Conservation (phyloP, 2,888 invertebrate species). For the Tridacna crocea region DNA sequence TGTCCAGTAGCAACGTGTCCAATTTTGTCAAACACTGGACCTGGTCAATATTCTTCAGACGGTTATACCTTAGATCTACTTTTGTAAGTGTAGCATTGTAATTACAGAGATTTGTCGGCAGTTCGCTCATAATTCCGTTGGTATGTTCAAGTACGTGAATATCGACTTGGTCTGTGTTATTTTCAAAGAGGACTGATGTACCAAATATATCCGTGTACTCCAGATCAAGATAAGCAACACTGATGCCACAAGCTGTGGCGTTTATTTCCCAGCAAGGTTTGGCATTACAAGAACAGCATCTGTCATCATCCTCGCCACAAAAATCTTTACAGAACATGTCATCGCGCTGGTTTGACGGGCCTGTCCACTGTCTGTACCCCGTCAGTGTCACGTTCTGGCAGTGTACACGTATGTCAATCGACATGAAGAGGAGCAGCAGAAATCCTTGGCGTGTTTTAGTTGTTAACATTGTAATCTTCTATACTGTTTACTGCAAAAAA, state of each 20-base stretch:
- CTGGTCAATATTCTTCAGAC: constrained; percentile 10
- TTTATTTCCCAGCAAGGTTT: constrained; percentile 42
- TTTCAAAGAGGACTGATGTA: neutral
- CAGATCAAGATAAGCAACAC: constrained; percentile 20
- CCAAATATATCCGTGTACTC: constrained; percentile 42
- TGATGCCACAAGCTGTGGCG: constrained; percentile 27
- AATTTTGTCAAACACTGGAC: constrained; percentile 33
- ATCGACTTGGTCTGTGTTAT: neutral
- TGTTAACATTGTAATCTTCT: no score
- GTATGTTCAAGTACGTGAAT: constrained; percentile 17
- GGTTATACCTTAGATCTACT: constrained; percentile 40
- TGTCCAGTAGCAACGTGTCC: constrained; percentile 36
- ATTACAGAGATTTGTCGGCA: constrained; percentile 40
- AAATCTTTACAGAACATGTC: constrained; percentile 37
- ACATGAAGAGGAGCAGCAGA: no score
- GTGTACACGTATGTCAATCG: neutral
- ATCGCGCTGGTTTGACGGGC: neutral
- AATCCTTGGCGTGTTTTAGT: no score
- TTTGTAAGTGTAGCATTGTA: constrained; percentile 29
- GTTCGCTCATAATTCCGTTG: constrained; percentile 19
- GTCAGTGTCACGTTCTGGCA: constrained; percentile 16
- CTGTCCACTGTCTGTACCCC: constrained; percentile 24
- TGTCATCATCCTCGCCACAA: constrained; percentile 12
- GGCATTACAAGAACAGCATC: constrained; percentile 45
- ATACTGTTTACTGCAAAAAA: no score